Base-by-base conservation (phyloP, 2,113 vertebrate species). In the Festucalex cinctus region DNA sequence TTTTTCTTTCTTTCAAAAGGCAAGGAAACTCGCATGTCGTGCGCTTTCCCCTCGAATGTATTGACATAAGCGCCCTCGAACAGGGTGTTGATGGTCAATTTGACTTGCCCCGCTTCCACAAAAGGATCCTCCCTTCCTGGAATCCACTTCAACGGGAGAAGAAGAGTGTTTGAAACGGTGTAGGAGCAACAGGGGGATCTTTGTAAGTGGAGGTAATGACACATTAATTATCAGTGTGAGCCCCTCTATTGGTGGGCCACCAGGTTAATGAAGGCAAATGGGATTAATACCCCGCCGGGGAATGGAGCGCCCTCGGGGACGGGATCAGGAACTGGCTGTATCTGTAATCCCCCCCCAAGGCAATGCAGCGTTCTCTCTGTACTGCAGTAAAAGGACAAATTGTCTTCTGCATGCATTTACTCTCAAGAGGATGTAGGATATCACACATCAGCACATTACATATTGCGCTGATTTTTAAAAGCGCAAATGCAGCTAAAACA, bases 221-320 rank as follows among this genome's bases (percentile, higher is more conserved):
- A 81, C 83, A 76, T 78, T 81, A 83, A 77, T 89, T 89, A 88
- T 80, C 68, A 81, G 73, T 9, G 24, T 73, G 80, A 88, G 60
- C 60, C 60, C 39, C 39, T 17, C 39, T 75, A 84, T 70, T 32
- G 26, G 65, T 77, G 80, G 83, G 80, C 70, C 76, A 62, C 54
- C 90, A 91, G 88, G 90, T 91, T 92, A 91, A 91, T 91, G 86
- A 91, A 88, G 85, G 76, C 80, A 86, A 6, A 80, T 70, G 37
- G 86, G 89, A 88, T 92, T 90, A 90, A 84, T 85, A 76, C 85
- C 87, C 77, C 49, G n/a, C n/a, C n/a, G n/a, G 70, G 81, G 86
- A 87, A 83, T 56, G 72, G 61, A 44, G 65, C n/a, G 64, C 83
- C 88, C 85, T 78, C 24, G 49, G 84, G 86, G 81, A 81, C 69